Base-by-base conservation (phyloP, 2,113 vertebrate genomes). In the Tragelaphus strepsiceros region DNA sequence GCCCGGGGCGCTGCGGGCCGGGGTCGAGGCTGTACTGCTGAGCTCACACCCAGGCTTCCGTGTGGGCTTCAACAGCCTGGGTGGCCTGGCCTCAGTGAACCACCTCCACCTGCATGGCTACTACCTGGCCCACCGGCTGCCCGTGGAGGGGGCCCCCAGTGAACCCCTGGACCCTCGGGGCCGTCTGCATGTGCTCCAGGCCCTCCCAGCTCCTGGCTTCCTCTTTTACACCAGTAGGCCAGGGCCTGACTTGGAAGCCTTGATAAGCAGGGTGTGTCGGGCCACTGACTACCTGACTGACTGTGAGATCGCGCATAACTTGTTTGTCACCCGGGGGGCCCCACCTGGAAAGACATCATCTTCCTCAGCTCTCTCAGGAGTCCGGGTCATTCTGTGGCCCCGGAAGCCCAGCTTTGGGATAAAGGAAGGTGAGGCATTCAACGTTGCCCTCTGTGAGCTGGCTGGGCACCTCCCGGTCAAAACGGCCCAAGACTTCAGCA, bases 41-140 rank as follows among this genome's bases (percentile, higher is more conserved):
- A 99, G 99, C 92, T 95, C 98, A 0, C 98, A 99, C 90, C 99
- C 99, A 0, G 99, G 99, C n/a, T 99, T 99, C 97, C 98, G 99
- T 0, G 98, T 99, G 0, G 99, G 99, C 5, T 99, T 99, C 97
- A 99, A 99, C 98, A 99, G 99, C 95, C 99, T 99, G 6, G 99
- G 99, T 0, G 99, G 98, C 7, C 99, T 99, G 97, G 99, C 99
- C 32, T 99, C 99, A 0, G 99, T 99, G 71, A 99, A 99, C 98
- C 99, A 99, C 92, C 98, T 99, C 21, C 99, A 99, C 93, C 98
- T 99, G 5, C 99, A 99, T 21, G 99, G 99, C 24, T 99, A 99
- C 94, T 99, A 99, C 97, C 95, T 99, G 93, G 54, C 97, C 15
- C 98, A 98, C 12, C 88, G 99, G 78, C 98, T 99, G 77, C 98